Evolutionary conservation across 2,113 vertebrate genomes (phyloP).

Genomic region (Hippocampus guttulatus): DNA sequence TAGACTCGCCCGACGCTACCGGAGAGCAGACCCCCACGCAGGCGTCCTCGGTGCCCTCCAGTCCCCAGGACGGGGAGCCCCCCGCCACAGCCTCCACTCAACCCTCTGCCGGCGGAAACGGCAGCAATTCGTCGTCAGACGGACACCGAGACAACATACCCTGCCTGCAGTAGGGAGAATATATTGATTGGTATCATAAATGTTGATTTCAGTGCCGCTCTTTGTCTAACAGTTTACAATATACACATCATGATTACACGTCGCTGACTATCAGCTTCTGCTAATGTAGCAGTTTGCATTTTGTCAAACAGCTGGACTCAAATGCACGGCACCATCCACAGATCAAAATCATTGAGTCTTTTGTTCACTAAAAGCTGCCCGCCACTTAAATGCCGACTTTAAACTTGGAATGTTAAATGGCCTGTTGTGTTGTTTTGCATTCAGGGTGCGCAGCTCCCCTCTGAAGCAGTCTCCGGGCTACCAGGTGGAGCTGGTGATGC

Average conservation of each 20-base stretch:
- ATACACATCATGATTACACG: too few species aligned
- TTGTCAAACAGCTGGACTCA: too few species aligned
- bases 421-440: slow-evolving; percentile 45
- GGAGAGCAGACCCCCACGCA: slow-evolving; percentile 80
- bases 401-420: too few species aligned
- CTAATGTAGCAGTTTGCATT: too few species aligned
- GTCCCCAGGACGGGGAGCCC: slow-evolving; percentile 77
- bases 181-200: background rate
- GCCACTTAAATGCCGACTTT: background rate
- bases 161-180: slow-evolving; percentile 83
- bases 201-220: background rate
- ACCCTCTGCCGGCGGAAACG: slow-evolving; percentile 72
- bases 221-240: background rate
- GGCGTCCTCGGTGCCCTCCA: slow-evolving; percentile 75
- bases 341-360: background rate
- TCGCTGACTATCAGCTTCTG: too few species aligned
- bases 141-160: slow-evolving; percentile 88
- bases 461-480: slow-evolving; percentile 94
- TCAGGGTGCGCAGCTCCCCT: slow-evolving; percentile 88
- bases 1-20: slow-evolving; percentile 82
- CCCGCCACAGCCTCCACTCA: slow-evolving; percentile 51
- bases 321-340: too few species aligned
- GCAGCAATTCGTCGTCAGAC: slow-evolving; percentile 83
- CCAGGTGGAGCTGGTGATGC: slow-evolving; percentile 92
- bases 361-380: background rate